Evolutionary conservation across 1,140 invertebrate genomes (phyloP), one percentile per base, ranked within the genome.

Genomic region (Branchinecta lindahli): DNA sequence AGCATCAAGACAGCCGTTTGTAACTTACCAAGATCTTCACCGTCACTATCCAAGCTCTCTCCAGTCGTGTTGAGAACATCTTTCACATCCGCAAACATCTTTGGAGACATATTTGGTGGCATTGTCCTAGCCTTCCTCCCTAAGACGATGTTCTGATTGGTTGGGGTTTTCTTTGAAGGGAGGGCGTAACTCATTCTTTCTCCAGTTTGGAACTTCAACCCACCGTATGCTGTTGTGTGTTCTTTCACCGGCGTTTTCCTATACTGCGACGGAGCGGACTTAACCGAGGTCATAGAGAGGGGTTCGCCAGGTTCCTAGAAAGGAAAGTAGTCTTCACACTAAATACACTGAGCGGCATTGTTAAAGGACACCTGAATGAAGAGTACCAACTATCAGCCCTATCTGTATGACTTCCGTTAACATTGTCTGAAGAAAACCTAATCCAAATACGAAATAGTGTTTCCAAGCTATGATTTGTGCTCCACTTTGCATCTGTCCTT

Each of bases 181-280:
- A 20, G 52, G 12, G 52, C 52, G 18, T 61, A 61, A 20, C 52
- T 61, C 52, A 61, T 20, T 61, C 52, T 12, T 61, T 61, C 52
- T 20, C 52, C 52, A 15, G 52, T 12, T 61, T 20, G 52, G 18
- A 61, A 61, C 18, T 61, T 61, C 52, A 61, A 61, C 52, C 52
- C 52, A 15, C 52, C 52, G 18, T 61, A 61, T 61, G 52, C 12
- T 6, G 12, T 20, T 44, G 46, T 70, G 75, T 10, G 45, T n/a
- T 47, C 15, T 72, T 45, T 20, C 67, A 76, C 79, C 46, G 81
- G 68, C 7, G 79, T 79, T 0, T 77, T 76, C 8, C 45, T n/a
- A 45, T 18, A 21, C n/a, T 68, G 44, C 3, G 15, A 15, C 3
- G 20, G 18, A 18, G 15, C 44, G 10, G 45, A 70, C 10, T 70